Percentiles rank a stretch among this genome's conserved stretches.
Evolutionary conservation across 2,113 vertebrate genomes (phyloP).

Genomic region (Hippocampus guttulatus): DNA sequence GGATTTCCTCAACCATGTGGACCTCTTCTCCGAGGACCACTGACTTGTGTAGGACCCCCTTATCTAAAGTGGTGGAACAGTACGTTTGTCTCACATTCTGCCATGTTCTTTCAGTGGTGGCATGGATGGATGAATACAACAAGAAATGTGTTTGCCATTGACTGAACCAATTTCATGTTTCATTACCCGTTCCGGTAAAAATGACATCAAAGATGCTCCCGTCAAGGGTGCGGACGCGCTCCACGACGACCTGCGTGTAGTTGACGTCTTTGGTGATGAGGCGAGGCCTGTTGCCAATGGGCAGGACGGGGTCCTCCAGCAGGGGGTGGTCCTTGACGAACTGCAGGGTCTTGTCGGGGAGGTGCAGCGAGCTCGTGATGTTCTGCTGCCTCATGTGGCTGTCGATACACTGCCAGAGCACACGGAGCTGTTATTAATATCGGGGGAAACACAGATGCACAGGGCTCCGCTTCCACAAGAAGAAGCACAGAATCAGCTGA

Average conservation of each 20-base stretch:
- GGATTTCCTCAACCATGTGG: constrained; percentile 89
- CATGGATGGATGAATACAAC: no score
- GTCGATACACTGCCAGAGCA: constrained; percentile 82
- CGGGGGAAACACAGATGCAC: not conserved
- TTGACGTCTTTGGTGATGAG: constrained; percentile 84
- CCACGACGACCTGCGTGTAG: constrained; percentile 93
- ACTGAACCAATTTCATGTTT: not conserved
- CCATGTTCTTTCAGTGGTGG: not conserved
- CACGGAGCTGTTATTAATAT: not conserved
- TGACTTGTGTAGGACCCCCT: constrained; percentile 87
- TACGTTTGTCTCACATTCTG: not conserved
- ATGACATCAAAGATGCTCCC: constrained; percentile 82
- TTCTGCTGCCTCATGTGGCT: constrained; percentile 77
- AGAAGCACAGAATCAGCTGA: not conserved
- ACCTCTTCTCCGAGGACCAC: constrained; percentile 78
- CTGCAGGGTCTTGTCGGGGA: constrained; percentile 93
- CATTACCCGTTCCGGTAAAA: constrained; percentile 85
- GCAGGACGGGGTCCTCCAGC: constrained; percentile 88
- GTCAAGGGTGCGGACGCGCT: constrained; percentile 83
- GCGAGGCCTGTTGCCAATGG: constrained; percentile 79
- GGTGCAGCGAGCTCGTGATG: constrained; percentile 82
- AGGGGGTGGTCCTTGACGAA: constrained; percentile 95
- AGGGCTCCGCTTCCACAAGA: no score
- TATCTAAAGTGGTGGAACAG: constrained; percentile 70
- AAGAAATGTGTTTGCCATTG: not conserved